Conservation (phyloP, 2,113 vertebrate species). For the Crocuta crocuta region DNA sequence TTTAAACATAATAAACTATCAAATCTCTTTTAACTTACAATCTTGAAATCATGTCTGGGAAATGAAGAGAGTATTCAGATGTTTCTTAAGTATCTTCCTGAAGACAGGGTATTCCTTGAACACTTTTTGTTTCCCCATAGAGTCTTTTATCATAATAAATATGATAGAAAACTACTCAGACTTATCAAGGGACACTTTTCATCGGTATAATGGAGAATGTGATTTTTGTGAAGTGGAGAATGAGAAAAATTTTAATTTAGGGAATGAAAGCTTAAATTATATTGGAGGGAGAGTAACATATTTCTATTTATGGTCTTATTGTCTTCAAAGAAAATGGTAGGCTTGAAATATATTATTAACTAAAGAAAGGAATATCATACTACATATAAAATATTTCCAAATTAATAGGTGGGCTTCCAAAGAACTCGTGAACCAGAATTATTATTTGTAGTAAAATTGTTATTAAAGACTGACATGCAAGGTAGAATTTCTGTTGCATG, state of each 20-base stretch:
- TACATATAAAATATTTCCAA: background rate
- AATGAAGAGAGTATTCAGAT: background rate
- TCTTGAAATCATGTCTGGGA: background rate
- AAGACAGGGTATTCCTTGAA: background rate
- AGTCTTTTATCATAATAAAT: background rate
- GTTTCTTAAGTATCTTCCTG: background rate
- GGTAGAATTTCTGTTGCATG: background rate
- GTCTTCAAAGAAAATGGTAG: background rate
- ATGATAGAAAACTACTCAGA: background rate
- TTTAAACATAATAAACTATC: background rate
- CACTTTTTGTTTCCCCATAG: background rate
- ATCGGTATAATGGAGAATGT: background rate
- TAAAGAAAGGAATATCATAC: background rate
- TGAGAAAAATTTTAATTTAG: background rate
- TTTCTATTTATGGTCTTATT: background rate
- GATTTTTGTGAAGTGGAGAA: background rate
- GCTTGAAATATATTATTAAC: background rate
- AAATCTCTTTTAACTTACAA: background rate
- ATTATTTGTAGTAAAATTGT: background rate
- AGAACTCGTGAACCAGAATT: background rate
- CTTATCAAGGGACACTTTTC: background rate
- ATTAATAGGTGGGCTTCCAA: background rate
- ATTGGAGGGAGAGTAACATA: background rate
- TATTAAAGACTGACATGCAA: background rate
- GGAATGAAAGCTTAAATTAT: background rate